Conservation (phyloP, 2,113 vertebrate genomes). For the Sardina pilchardus region DNA sequence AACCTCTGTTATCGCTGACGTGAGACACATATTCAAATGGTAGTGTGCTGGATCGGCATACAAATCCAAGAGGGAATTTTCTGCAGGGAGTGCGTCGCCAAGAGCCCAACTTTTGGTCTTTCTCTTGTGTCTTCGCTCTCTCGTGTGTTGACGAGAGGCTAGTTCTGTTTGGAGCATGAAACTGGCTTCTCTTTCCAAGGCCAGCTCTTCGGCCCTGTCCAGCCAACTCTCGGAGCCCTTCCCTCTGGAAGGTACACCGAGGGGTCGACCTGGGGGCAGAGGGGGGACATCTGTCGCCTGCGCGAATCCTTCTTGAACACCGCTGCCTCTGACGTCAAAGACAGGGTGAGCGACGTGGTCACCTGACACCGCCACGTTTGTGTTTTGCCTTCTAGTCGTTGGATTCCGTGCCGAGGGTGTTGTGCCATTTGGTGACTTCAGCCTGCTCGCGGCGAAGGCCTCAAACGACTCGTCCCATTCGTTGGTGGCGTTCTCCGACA, state of each 20-base stretch:
- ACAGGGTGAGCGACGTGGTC: constrained; percentile 13
- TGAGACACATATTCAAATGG: constrained; percentile 15
- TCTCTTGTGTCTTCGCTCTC: constrained; percentile 56
- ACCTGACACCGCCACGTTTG: constrained; percentile 21
- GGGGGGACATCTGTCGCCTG: constrained; percentile 58
- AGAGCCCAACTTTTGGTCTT: constrained; percentile 46
- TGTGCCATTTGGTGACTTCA: constrained; percentile 66
- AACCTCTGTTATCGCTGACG: constrained; percentile 37
- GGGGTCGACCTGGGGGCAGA: constrained; percentile 64
- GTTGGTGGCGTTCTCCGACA: constrained; percentile 50
- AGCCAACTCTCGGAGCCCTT: constrained; percentile 70
- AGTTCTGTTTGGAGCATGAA: constrained; percentile 72
- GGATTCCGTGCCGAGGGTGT: constrained; percentile 42
- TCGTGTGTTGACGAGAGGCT: constrained; percentile 64
- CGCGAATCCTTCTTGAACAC: constrained; percentile 34
- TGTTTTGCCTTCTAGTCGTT: background rate
- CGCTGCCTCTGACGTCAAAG: constrained; percentile 40
- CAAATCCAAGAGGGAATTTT: constrained; percentile 48
- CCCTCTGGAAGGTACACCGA: constrained; percentile 58
- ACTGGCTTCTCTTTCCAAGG: constrained; percentile 74
- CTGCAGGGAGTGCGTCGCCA: constrained; percentile 33
- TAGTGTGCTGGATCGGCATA: constrained; percentile 36
- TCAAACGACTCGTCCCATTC: constrained; percentile 88
- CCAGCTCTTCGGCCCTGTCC: constrained; percentile 72
- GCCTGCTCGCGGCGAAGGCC: constrained; percentile 84